Base-by-base conservation (phyloP, 2,888 invertebrate species). In the Thereva nobilitata region DNA sequence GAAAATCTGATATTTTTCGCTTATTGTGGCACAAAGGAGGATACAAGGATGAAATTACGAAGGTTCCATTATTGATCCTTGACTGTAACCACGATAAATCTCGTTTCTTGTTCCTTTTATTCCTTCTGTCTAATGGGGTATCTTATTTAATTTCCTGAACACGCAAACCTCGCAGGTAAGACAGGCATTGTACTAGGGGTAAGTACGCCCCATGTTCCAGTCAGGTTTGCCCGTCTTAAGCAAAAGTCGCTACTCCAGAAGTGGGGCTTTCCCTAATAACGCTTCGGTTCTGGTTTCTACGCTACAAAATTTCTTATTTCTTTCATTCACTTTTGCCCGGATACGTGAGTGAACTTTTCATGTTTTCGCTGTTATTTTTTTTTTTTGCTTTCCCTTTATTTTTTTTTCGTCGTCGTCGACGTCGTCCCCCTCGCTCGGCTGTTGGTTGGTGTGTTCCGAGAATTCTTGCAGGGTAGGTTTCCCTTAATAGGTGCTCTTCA, bases 111-210 rank as follows among this genome's bases (percentile, higher is more conserved):
- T 52, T 50, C 52, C 52, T 63, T 47, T 63, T 52, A 63, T 52
- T 53, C 64, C 50, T 12, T 53, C 44, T 53, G 54, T 64, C 54
- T 64, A 64, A 64, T 64, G 64, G 53, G 10, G 53, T 64, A 54
- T 64, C 64, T 64, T 53, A 64, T 64, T 64, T 54, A 54, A 64
- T 64, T 64, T 64, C 64, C 54, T 53, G 37, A 54, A 54, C 64
- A 64, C 64, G 64, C 64, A 64, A 64, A 12, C 64, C 45, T 63
- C 35, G 7, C 40, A 52, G 49, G 59, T 59, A 45, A 47, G 45
- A 38, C 59, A 49, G 23, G 9, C 38, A 42, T 56, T 56, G 34
- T 56, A 44, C 44, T 35, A n/a, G 42, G 42, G 40, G 35, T 8
- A 12, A 44, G 38, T 40, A 55, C 23, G 41, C 2, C 6, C 35